Evolutionary conservation across 2,888 invertebrate species (phyloP).

Genomic region (Lasius platythorax): DNA sequence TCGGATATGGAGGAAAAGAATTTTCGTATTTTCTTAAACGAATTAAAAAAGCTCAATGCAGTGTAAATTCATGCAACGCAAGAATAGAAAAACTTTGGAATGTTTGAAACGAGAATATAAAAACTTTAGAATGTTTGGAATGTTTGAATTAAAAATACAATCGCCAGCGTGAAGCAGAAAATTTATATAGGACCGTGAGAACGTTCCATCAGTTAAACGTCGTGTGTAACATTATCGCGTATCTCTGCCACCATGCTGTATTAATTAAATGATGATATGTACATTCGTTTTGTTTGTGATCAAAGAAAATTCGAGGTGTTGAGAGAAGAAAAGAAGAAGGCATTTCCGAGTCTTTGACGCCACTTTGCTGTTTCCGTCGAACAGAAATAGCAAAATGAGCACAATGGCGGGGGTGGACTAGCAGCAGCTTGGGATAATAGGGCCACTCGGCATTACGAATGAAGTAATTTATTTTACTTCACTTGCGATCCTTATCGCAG

Average conservation of each 20-base stretch:
- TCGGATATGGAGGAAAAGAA: background rate
- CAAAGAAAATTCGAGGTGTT: constrained; percentile 53
- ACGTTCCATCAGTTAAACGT: constrained; percentile 14
- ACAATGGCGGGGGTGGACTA: constrained; percentile 43
- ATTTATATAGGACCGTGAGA: constrained; percentile 12
- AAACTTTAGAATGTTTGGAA: constrained; percentile 17
- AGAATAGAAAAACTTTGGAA: background rate
- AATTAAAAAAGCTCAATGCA: constrained; percentile 42
- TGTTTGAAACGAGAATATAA: constrained; percentile 6
- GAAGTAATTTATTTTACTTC: constrained; percentile 78
- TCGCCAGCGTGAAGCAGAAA: background rate
- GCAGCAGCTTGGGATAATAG: constrained; percentile 64
- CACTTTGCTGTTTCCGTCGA: constrained; percentile 64
- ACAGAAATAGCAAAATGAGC: background rate
- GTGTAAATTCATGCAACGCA: constrained; percentile 4
- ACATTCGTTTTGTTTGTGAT: constrained; percentile 48
- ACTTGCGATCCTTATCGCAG: constrained; percentile 75
- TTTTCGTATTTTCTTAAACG: background rate
- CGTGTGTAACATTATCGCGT: constrained; percentile 35
- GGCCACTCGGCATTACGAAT: constrained; percentile 76
- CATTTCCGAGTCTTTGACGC: constrained; percentile 24
- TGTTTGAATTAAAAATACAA: constrained; percentile 45
- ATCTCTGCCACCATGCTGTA: background rate
- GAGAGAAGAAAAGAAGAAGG: background rate
- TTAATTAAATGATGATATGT: constrained; percentile 31